Base-by-base conservation (phyloP, 2,113 vertebrate species). In the Megaceryle maxima region DNA sequence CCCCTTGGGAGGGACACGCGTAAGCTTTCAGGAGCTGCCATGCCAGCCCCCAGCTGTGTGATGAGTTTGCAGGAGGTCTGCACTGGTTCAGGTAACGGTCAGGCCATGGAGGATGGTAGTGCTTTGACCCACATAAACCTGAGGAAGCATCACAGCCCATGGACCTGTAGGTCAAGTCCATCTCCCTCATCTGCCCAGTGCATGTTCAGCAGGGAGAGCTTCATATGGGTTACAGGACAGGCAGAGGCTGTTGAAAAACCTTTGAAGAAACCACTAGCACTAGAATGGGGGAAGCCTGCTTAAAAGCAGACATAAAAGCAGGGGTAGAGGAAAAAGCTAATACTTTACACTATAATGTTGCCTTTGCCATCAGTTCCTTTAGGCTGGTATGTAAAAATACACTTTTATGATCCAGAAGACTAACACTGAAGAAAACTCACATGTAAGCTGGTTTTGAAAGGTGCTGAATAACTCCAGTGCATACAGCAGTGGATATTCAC, bases 1-100 rank as follows among this genome's bases (percentile, higher is more conserved):
- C 15, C 53, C 31, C 25, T 15, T 55, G 33, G 26, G 39, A 81
- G 13, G 22, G 66, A 41, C 31, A 44, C 25, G 1, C 63, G n/a
- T 25, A 15, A 78, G 41, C 39, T 33, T 43, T 24, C 10, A 18
- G 81, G 31, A 66, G 79, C 35, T 66, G 39, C 41, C 51, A 15
- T 15, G 66, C 28, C 79, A 85, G 56, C n/a, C 72, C 55, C 57
- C 60, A 46, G 56, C 4, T 2, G 4, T 3, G 15, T 35, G 37
- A 11, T 31, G 41, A 25, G 21, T 12, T 7, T 51, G 59, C 43
- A 64, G 17, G 10, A 62, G 25, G 16, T 64, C 66, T 63, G 43
- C 19, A 48, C 12, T 13, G 15, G 13, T 21, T 10, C 0, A 1
- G 24, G 11, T 16, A 44, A 19, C 1, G 3, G 46, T 3, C 9